phyloP scores from a whole-genome alignment of 2,113 vertebrate species.

The Peromyscus californicus region DNA sequence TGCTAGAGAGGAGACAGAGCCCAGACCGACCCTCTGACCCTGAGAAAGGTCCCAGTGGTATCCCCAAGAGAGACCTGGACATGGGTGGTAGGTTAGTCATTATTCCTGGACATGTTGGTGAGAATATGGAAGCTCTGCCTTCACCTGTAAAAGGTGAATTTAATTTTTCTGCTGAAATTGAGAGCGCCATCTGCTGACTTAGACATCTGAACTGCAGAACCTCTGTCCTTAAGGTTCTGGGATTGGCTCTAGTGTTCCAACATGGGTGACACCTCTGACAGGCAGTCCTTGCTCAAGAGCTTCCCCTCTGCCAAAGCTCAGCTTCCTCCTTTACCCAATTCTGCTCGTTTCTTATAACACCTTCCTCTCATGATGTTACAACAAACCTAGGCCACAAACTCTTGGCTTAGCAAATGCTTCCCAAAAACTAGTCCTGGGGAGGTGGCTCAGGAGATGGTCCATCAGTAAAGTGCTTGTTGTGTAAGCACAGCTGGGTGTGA shows the following conservation, averaged over 20 bases:
- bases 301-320: neutral
- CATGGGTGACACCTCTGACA: neutral
- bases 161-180: neutral
- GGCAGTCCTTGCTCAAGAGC: neutral
- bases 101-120: neutral
- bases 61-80: neutral
- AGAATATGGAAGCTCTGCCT: neutral
- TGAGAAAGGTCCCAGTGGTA: neutral
- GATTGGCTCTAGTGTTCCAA: neutral
- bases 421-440: neutral
- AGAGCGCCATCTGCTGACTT: neutral
- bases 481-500: neutral
- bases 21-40: neutral
- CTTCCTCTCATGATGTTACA: neutral
- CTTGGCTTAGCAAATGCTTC: neutral
- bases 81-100: neutral
- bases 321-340: neutral
- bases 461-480: neutral
- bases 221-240: neutral
- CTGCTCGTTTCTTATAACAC: neutral
- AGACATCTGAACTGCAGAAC: neutral
- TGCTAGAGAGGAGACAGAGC: neutral
- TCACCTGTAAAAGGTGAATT: constrained; percentile 10
- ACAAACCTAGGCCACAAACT: neutral
- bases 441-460: neutral